Evolutionary conservation across 1,140 invertebrate species (phyloP), one percentile per base, ranked within the genome.

Genomic region (Atta cephalotes): DNA sequence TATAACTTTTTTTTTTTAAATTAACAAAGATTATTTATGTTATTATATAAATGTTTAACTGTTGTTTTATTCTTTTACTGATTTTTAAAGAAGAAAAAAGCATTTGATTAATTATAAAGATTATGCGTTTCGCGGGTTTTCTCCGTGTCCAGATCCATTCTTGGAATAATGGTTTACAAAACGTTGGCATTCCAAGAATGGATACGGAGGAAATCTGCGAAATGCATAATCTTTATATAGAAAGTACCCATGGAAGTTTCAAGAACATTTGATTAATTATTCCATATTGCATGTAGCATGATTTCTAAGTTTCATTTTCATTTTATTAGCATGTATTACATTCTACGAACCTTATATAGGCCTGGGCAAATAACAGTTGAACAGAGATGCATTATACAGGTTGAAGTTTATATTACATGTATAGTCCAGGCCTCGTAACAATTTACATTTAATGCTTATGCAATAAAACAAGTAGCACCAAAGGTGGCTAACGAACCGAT

Each of bases 401-500:
- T 80, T 81, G n/a, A 62, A 63, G 51, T 86, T 85, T 68, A 74
- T 56, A 60, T 31, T 82, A 60, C 56, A 76, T 86, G 71, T 49
- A 84, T 65, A 74, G 70, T 87, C 80, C 80, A 90, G 76, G 74
- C 62, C 62, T 70, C 49, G 10, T 63, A 66, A 78, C 25, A 63
- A 53, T 66, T 89, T 82, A 85, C 66, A 63, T 51, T 89, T 91
- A 82, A 60, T 77, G 65, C 77, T 88, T 89, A 85, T 31, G 80
- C 25, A 51, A 72, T 58, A 49, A 80, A 66, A 81, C 65, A 70
- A 87, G 74, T 86, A 84, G 91, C 84, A 91, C 86, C 84, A 85
- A 60, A 92, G 78, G 87, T 93, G 90, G 91, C 93, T 93, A 94
- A 94, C 93, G 88, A 92, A 93, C 65, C 86, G 88, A 91, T 90